Evolutionary conservation across 2,888 invertebrate species (phyloP), one percentile per base, ranked within the genome.

Genomic region (Pandemis heparana): DNA sequence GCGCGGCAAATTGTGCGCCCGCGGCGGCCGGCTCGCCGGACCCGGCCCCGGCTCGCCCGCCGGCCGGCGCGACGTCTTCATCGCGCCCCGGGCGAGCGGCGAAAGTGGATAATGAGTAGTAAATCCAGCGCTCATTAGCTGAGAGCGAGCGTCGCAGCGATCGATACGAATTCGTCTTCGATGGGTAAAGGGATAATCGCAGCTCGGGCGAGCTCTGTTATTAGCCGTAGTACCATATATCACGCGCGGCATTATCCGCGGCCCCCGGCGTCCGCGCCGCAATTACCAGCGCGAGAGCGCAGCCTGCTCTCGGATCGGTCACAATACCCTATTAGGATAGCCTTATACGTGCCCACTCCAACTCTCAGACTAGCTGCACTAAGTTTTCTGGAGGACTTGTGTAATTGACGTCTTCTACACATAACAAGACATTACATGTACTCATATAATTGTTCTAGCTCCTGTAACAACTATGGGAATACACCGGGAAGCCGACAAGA

Each of bases 101-200:
- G 87, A 92, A 92, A 93, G 92, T 93, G 92, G 94, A 93, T 93
- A 94, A 94, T 94, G 89, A 92, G 89, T 91, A 90, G 90, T 89
- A 88, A 92, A 94, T 89, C 89, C 90, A 81, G 88, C 89, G 84
- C 92, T 94, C 94, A 94, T 94, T 94, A 94, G 90, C 87, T 84
- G 87, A 87, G 90, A 88, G 86, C 89, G 86, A 89, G 85, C 89
- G 83, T 90, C 90, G 91, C 87, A 81, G 78, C 89, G 87, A 90
- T 92, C 92, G 92, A 92, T 92, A 89, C 90, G 87, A 90, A 91
- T 92, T 89, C 92, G 91, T 91, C 91, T 91, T 90, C 86, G 86
- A 86, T 84, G 81, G 84, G 90, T 89, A 92, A 92, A 92, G 90
- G 92, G 91, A 93, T 93, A 93, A 94, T 92, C 92, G 91, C 84